Evolutionary conservation across 2,888 invertebrate genomes (phyloP), one percentile per base, ranked within the genome.

Genomic region (Leucophenga montana): DNA sequence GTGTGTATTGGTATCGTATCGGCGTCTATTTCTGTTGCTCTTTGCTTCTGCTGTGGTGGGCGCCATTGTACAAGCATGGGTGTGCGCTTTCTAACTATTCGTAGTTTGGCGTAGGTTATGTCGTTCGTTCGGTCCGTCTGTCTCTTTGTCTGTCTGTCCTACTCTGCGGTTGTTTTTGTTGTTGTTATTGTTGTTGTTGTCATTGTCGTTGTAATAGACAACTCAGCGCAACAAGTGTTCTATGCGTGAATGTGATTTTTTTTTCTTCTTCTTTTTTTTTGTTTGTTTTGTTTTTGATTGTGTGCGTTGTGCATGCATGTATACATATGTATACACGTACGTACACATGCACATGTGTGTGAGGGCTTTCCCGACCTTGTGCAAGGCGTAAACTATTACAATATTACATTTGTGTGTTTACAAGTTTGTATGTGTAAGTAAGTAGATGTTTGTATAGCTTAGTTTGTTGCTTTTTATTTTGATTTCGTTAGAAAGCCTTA

Each of bases 21-120:
- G 33, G 3, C 33, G 33, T 39, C 39, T 18, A 11, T n/a, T 50
- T 50, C 1, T n/a, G 5, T 50, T 50, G 50, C 50, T 66, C 20
- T 59, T 66, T 70, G 67, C 67, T 57, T 39, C 66, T 68, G 61
- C 74, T 66, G 73, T 56, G 64, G 46, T 46, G 61, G 57, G 27
- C 61, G 56, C 27, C 39, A 14, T 67, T 65, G 48, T 18, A 31
- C 57, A 33, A 62, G 39, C 48, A 11, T 73, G 46, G 66, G 31
- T 71, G 56, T 48, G 46, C 31, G 20, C 14, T 56, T 56, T 56
- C 22, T 56, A 27, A 27, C 56, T 56, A n/a, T 56, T 56, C 56
- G 50, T 56, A 56, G 39, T 39, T 39, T 39, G 39, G 39, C 39
- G 39, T 56, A 22, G 20, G 27, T 56, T 56, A 56, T 22, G 56